Evolutionary conservation across 2,888 invertebrate genomes (phyloP), one percentile per base, ranked within the genome.

Genomic region (Cataglyphis rosenhaueri): DNA sequence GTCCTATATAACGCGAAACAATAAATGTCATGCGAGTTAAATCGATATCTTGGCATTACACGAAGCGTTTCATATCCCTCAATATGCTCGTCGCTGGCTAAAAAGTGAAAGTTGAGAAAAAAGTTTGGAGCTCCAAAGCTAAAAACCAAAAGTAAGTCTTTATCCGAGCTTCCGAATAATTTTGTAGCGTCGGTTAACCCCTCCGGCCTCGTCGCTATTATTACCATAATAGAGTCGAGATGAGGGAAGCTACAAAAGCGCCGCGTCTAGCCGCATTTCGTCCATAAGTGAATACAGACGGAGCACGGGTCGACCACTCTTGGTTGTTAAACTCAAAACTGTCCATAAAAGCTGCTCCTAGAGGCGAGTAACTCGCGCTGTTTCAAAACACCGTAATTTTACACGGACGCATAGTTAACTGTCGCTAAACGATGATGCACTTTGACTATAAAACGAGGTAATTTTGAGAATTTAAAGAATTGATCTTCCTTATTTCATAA

Each of bases 291-390:
- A 78, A 81, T 65, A 61, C 41, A 32, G 61, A 61, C 66, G 55
- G 35, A 55, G 74, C 21, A 62, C 41, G 38, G 38, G 52, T 75
- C 38, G 57, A 48, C 52, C 41, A 55, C 38, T n/a, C 52, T 44
- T 38, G 82, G 59, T 48, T 62, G 61, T 83, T 64, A 83, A 78
- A 78, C 55, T 65, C 68, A 79, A 83, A 83, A 70, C 68, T 70
- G 70, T 44, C 83, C 65, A 83, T 83, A 81, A 83, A 83, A 81
- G 71, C 62, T 52, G 61, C 44, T 62, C n/a, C 15, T 35, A 57
- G 70, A n/a, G 12, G 18, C 35, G n/a, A 29, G 62, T 44, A 52
- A 21, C 55, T 70, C 62, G 44, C 38, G 29, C 57, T 18, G 29
- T 70, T 68, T 2, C 48, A 38, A 57, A n/a, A 52, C 25, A 10